Percentiles rank a stretch among this genome's conserved stretches.
phyloP scores from a whole-genome alignment of 92 coral and sea anemone genomes.

The Montipora capitata region DNA sequence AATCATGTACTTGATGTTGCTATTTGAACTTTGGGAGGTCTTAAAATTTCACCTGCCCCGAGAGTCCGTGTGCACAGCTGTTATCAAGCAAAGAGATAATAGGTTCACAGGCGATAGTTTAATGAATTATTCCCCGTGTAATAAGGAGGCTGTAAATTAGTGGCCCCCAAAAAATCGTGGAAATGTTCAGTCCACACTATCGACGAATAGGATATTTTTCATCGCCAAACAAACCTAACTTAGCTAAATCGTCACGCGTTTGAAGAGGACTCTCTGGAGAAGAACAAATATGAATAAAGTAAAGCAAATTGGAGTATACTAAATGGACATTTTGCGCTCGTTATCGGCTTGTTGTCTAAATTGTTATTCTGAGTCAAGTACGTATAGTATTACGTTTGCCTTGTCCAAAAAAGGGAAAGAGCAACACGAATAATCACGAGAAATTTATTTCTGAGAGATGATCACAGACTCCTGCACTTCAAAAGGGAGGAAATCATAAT shows the following conservation, averaged over 20 bases:
- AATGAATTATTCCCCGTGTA: conserved; percentile 74
- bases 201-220: conserved; percentile 25
- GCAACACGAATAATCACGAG: conserved; percentile 30
- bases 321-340: conserved; percentile 15
- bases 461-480: conserved; percentile 7
- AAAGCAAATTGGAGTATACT: not conserved
- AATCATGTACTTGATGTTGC: conserved; percentile 88
- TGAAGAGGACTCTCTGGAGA: not conserved
- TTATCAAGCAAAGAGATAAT: conserved; percentile 70
- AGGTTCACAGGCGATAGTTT: conserved; percentile 72
- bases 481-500: conserved; percentile 6
- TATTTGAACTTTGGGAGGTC: conserved; percentile 82
- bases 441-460: conserved; percentile 21
- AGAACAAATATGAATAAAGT: not conserved
- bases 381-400: conserved; percentile 25
- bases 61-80: conserved; percentile 84
- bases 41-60: conserved; percentile 78
- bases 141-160: conserved; percentile 75
- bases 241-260: not conserved
- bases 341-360: conserved; percentile 39
- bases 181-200: conserved; percentile 3
- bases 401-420: conserved; percentile 34
- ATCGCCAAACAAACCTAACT: conserved; percentile 35
- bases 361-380: conserved; percentile 49
- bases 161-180: conserved; percentile 1